Evolutionary conservation across 2,888 invertebrate species (phyloP), one percentile per base, ranked within the genome.

Genomic region (Drosophila eohydei): DNA sequence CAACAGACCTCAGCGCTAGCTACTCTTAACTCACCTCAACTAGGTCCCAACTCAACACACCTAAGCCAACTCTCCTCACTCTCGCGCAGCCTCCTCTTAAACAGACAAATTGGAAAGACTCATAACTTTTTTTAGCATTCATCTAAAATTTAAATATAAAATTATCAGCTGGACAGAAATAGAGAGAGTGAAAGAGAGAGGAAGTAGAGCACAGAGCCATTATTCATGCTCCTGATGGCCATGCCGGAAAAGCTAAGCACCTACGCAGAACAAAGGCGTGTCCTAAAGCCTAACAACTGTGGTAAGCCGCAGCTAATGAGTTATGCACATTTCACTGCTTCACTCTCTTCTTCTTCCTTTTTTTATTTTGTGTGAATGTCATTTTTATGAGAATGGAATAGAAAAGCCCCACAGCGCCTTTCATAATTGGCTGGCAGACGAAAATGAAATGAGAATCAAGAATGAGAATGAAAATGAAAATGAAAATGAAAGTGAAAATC

Each of bases 301-400:
- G 36, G 54, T 43, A 54, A 50, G 59, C 62, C 48, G 26, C 41
- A 44, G 71, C 73, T 83, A 83, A 81, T 86, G 84, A 83, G 79
- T 79, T 83, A 73, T 58, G 52, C 78, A 69, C 54, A 54, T 40
- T 54, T 21, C 36, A 36, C 26, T 14, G 54, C 54, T 28, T 14
- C 28, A 0, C 30, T 28, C 28, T 8, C 34, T 12, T 14, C 16
- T 9, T 8, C 28, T 73, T 71, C 8, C 8, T 14, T 38, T 32
- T 21, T 36, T 44, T 16, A n/a, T 48, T 21, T 65, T 60, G 46
- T 43, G 63, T 30, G 58, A 60, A 28, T 78, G 63, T 72, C 63
- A 62, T 55, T 59, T 67, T 59, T 71, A 30, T 57, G 61, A 64
- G 67, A 72, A 59, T 50, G 50, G 41, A 51, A 41, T 52, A 21